Evolutionary conservation across 2,797 vertebrate genomes (phyloP), one percentile per base, ranked within the genome.

Genomic region (Poecilia velifera): DNA sequence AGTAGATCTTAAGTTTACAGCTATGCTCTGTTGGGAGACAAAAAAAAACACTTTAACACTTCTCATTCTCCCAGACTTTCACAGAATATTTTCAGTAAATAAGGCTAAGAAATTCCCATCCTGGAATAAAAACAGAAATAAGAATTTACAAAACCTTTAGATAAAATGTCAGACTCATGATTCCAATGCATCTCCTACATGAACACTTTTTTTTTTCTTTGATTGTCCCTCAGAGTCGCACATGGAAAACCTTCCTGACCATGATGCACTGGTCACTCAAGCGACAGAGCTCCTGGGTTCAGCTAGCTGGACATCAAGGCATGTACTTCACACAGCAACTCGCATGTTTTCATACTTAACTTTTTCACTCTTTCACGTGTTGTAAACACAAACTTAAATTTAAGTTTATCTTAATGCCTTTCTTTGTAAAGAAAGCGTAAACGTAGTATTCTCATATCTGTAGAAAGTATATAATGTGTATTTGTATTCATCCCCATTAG

Each of bases 261-360:
- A 95, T 97, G 91, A 95, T 98, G 92, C 96, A 97, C 81, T 98
- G 96, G 94, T 96, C 97, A 6, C 91, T 96, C 81, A 83, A 91
- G 18, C 93, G 95, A 57, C 97, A 96, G 87, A 96, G 95, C 83
- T 96, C 97, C 78, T 97, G 97, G 97, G 95, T 98, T 84, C 97
- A 97, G 91, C 94, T 97, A 77, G 97, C 96, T 14, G 97, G 97
- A 89, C 97, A 98, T 72, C 95, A 97, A 94, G 97, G 97, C 96
- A 93, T 41, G 90, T 88, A 71, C 68, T 45, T 71, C 39, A n/a
- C 43, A 70, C 36, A 13, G 77, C 83, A 28, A 70, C 73, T 71
- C 47, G 22, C 3, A 76, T 13, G 76, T 46, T 43, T 25, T 1
- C 64, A 72, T 28, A 70, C 75, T 39, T 70, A 22, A n/a, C 39